phyloP scores from a whole-genome alignment of 2,113 vertebrate species.

The Rutilus rutilus region DNA sequence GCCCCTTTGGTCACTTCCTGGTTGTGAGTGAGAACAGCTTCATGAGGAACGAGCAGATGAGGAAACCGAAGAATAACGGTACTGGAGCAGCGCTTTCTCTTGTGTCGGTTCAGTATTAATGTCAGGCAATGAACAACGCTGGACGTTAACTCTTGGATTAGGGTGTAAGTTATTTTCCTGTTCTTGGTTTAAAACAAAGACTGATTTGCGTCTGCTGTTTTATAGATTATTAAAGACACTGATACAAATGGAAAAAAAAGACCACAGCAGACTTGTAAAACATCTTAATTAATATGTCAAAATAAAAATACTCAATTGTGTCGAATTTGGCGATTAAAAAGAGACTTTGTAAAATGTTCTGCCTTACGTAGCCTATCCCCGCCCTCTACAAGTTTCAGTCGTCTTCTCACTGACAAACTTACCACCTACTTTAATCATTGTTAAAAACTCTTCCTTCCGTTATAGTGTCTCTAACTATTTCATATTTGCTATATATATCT shows the following conservation, averaged over 20 bases:
- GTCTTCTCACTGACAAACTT: background rate
- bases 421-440: background rate
- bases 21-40: conserved; percentile 50
- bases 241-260: background rate
- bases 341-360: background rate
- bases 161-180: conserved; percentile 1
- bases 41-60: conserved; percentile 15
- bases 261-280: background rate
- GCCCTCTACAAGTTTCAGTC: background rate
- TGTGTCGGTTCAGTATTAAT: background rate
- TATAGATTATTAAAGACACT: background rate
- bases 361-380: background rate
- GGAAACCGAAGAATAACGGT: conserved; percentile 38
- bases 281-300: background rate
- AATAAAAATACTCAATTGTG: background rate
- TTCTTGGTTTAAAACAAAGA: background rate
- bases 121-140: background rate
- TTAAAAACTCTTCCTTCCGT: background rate
- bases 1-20: conserved; percentile 45
- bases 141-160: conserved; percentile 11
- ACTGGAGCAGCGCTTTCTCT: background rate
- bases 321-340: background rate
- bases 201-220: background rate
- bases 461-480: background rate
- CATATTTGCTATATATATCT: background rate